Evolutionary conservation across 2,888 invertebrate species (phyloP).

Genomic region (Pseudococcus viburni): DNA sequence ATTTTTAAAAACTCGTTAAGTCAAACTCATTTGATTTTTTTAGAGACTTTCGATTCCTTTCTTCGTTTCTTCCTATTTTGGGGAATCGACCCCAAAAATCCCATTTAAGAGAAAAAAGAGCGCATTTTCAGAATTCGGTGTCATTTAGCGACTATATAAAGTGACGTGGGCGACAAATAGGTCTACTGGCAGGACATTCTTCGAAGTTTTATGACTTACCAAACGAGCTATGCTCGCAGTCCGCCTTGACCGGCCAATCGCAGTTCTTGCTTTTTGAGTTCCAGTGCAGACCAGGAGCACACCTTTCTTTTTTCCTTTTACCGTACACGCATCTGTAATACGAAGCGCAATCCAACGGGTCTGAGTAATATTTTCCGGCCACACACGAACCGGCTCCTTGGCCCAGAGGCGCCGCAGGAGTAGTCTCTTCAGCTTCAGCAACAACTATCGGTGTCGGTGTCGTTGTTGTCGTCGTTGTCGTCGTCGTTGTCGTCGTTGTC

Average conservation of each 20-base stretch:
- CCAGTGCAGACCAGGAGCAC: slow-evolving; percentile 88
- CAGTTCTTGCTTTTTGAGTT: slow-evolving; percentile 79
- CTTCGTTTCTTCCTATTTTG: too few relatives aligned
- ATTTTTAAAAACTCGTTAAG: too few relatives aligned
- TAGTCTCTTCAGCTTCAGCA: slow-evolving; percentile 70
- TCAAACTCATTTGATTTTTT: too few relatives aligned
- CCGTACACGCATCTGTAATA: slow-evolving; percentile 75
- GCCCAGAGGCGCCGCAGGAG: slow-evolving; percentile 69
- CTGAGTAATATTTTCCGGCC: slow-evolving; percentile 68
- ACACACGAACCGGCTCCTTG: slow-evolving; percentile 70
- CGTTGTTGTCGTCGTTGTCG: slow-evolving; percentile 66
- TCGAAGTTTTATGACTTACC: too few relatives aligned
- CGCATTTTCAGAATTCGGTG: too few relatives aligned
- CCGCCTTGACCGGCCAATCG: slow-evolving; percentile 85
- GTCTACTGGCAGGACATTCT: too few relatives aligned
- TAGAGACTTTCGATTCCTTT: too few relatives aligned
- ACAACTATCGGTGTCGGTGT: slow-evolving; percentile 70
- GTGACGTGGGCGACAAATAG: too few relatives aligned
- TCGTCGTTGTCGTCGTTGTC: neutral
- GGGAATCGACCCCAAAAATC: too few relatives aligned
- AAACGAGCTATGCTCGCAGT: slow-evolving; percentile 73
- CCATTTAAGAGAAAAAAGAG: too few relatives aligned
- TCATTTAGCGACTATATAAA: too few relatives aligned
- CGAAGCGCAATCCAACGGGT: slow-evolving; percentile 61
- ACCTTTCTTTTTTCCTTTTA: slow-evolving; percentile 80